phyloP scores from a whole-genome alignment of 2,888 invertebrate genomes.

The Folsomia candida region DNA sequence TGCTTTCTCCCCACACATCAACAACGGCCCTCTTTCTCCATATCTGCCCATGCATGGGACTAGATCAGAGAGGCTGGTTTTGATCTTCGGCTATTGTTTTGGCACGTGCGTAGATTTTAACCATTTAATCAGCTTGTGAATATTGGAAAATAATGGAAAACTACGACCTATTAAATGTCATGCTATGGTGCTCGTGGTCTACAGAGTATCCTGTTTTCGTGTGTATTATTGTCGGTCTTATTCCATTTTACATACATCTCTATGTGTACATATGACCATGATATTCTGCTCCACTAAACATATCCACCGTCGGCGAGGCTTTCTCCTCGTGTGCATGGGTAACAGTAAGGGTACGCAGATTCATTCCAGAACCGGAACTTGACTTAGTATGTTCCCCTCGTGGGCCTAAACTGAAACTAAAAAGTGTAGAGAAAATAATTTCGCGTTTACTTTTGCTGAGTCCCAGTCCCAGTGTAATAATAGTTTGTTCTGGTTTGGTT shows the following conservation, averaged over 20 bases:
- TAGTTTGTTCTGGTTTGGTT: neutral
- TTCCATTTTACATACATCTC: no score
- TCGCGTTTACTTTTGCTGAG: neutral
- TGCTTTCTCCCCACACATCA: neutral
- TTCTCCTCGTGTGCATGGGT: no score
- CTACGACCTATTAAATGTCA: slow-evolving; percentile 49
- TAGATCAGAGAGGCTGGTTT: slow-evolving; percentile 8
- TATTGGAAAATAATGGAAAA: slow-evolving; percentile 50
- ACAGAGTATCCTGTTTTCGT: no score
- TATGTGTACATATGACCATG: no score
- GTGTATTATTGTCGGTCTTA: no score
- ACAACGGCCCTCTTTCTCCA: neutral
- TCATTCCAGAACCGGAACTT: neutral
- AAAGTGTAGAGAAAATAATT: neutral
- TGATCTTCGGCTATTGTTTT: slow-evolving; percentile 47
- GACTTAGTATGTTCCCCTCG: slow-evolving; percentile 1
- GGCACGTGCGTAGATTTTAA: slow-evolving; percentile 50
- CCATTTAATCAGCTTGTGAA: slow-evolving; percentile 51
- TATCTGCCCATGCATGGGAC: neutral
- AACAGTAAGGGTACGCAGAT: neutral
- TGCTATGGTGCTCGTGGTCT: slow-evolving; percentile 35
- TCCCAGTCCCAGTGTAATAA: no score
- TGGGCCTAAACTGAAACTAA: slow-evolving; percentile 1
- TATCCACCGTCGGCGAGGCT: no score
- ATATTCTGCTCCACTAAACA: no score